phyloP scores from a whole-genome alignment of 2,797 vertebrate genomes.

The Antrozous pallidus region DNA sequence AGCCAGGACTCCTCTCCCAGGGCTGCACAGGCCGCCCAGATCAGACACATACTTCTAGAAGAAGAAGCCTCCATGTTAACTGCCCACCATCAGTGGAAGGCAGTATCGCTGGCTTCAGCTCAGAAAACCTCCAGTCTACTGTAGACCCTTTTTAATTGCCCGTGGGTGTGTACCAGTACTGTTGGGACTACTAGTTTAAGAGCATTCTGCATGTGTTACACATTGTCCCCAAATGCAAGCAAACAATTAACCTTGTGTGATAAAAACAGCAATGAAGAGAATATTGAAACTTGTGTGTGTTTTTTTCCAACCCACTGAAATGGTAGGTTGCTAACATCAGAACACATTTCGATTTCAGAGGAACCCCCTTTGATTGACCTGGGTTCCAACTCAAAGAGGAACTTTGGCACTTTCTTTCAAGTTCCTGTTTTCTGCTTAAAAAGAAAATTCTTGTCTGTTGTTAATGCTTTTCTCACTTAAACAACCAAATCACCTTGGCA shows the following conservation, averaged over 20 bases:
- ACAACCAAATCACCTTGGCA: not conserved
- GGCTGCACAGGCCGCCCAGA: not conserved
- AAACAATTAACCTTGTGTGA: conserved; percentile 67
- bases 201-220: conserved; percentile 62
- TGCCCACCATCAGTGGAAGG: conserved; percentile 60
- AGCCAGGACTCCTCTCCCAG: not conserved
- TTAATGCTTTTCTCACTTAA: not conserved
- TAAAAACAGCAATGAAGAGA: conserved; percentile 44
- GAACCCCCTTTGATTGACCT: not conserved
- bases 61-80: not conserved
- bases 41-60: not conserved
- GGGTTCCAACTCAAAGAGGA: not conserved
- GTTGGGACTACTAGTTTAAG: conserved; percentile 46
- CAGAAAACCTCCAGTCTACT: conserved; percentile 49
- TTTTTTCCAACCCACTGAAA: not conserved
- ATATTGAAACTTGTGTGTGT: not conserved
- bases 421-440: conserved; percentile 12
- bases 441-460: not conserved
- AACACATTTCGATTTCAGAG: not conserved
- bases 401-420: not conserved
- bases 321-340: not conserved
- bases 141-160: conserved; percentile 31
- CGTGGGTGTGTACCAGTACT: conserved; percentile 60
- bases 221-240: conserved; percentile 62
- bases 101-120: conserved; percentile 65